Conservation (phyloP, 2,113 vertebrate species). For the Tachysurus vachellii region DNA sequence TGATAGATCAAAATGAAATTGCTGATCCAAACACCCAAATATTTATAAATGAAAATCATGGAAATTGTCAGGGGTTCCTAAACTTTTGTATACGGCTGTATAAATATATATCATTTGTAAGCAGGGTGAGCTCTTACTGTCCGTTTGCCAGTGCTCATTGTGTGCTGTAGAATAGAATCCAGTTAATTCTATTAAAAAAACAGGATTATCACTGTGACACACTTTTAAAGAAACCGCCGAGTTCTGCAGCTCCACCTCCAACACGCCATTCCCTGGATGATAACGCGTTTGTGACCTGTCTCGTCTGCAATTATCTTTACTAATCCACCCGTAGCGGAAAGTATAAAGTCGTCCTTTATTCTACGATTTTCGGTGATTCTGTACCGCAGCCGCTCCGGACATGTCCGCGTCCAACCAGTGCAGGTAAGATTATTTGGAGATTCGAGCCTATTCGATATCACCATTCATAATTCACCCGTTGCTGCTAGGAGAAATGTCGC, state of each 20-base stretch:
- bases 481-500: neutral
- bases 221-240: constrained; percentile 56
- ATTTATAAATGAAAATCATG: too few relatives aligned
- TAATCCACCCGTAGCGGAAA: neutral
- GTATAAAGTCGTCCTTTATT: neutral
- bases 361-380: neutral
- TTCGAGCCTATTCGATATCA: neutral
- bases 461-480: neutral
- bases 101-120: neutral
- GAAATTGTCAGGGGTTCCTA: too few relatives aligned
- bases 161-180: neutral
- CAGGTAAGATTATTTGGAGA: constrained; percentile 60
- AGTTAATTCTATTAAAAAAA: constrained; percentile 56
- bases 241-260: constrained; percentile 38
- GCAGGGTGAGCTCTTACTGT: constrained; percentile 27
- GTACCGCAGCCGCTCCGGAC: constrained; percentile 26
- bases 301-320: neutral
- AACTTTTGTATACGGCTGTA: too few relatives aligned
- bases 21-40: too few relatives aligned
- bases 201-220: constrained; percentile 54
- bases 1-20: too few relatives aligned
- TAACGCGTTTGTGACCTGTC: constrained; percentile 37
- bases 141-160: constrained; percentile 25
- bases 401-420: constrained; percentile 51
- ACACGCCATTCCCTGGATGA: constrained; percentile 33